These are phyloP conservation scores for Heteromurus nitidus DNA, from an alignment of 2,888 invertebrate species.

Conservation along the genomic window DNA sequence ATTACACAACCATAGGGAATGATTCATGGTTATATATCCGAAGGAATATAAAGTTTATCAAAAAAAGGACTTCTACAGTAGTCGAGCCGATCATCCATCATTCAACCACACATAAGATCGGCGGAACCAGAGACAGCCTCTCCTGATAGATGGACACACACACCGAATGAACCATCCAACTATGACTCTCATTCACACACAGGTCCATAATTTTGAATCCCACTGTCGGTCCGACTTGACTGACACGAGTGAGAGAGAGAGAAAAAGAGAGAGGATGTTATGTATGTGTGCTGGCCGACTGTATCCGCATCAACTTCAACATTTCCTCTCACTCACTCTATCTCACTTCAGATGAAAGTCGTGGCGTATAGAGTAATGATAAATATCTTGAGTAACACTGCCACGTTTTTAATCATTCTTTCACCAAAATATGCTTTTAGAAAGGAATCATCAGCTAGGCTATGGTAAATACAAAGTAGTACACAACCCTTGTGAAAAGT, in stretches of 20 bases:
- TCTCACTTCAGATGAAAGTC: too few relatives aligned
- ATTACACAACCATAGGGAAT: too few relatives aligned
- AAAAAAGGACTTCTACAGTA: conserved; percentile 32
- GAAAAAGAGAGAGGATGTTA: conserved; percentile 18
- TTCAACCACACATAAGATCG: conserved; percentile 45
- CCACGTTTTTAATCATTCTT: conserved; percentile 51
- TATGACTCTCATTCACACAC: conserved; percentile 28
- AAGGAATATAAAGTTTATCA: too few relatives aligned
- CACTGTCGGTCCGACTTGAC: conserved; percentile 14
- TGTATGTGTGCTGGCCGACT: too few relatives aligned
- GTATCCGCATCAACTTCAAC: too few relatives aligned
- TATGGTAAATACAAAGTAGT: conserved; percentile 5
- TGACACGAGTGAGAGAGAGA: conserved; percentile 20
- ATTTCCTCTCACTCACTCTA: too few relatives aligned
- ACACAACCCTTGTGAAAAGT: too few relatives aligned
- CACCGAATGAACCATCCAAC: conserved; percentile 31
- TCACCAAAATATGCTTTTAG: conserved; percentile 39
- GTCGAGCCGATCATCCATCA: conserved; percentile 55
- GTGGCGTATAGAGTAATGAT: conserved; percentile 10
- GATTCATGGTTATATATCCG: too few relatives aligned
- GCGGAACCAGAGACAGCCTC: conserved; percentile 46
- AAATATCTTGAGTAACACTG: conserved; percentile 28
- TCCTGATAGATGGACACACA: conserved; percentile 62
- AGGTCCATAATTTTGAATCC: conserved; percentile 57
- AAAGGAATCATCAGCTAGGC: background rate